Percentiles rank a stretch among this genome's conserved stretches.
phyloP scores from a whole-genome alignment of 2,888 invertebrate species.

The Dryomyza anilis region DNA sequence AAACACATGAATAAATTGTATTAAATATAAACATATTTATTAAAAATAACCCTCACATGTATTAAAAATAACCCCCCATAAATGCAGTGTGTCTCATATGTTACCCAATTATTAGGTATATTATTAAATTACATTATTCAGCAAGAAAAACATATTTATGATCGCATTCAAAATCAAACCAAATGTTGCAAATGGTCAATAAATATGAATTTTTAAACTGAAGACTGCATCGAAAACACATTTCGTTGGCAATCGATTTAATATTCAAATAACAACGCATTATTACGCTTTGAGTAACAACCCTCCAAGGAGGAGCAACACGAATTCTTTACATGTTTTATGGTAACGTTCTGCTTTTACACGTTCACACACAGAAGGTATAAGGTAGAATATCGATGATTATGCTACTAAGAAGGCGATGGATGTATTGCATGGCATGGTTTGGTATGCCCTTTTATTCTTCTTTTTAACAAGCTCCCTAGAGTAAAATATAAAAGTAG shows the following conservation, averaged over 20 bases:
- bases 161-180: too few species aligned
- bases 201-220: slow-evolving; percentile 57
- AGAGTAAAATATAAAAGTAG: slow-evolving; percentile 53
- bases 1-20: too few species aligned
- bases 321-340: neutral
- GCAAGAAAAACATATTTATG: too few species aligned
- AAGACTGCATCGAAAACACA: too few species aligned
- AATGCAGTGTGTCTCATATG: too few species aligned
- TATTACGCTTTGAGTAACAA: slow-evolving; percentile 33
- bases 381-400: slow-evolving; percentile 25
- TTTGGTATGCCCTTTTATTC: neutral
- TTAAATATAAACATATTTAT: too few species aligned
- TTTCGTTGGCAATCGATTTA: too few species aligned
- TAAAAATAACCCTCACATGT: too few species aligned
- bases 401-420: too few species aligned
- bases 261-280: slow-evolving; percentile 34
- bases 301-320: slow-evolving; percentile 29
- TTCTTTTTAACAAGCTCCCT: slow-evolving; percentile 52
- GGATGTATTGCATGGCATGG: slow-evolving; percentile 25
- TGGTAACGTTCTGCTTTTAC: slow-evolving; percentile 3
- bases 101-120: too few species aligned
- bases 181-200: slow-evolving; percentile 56
- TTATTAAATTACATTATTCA: too few species aligned
- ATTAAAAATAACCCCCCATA: too few species aligned
- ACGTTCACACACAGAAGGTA: slow-evolving; percentile 3